Base-by-base conservation (phyloP, 2,888 invertebrate species). In the Caenorhabditis sp. region DNA sequence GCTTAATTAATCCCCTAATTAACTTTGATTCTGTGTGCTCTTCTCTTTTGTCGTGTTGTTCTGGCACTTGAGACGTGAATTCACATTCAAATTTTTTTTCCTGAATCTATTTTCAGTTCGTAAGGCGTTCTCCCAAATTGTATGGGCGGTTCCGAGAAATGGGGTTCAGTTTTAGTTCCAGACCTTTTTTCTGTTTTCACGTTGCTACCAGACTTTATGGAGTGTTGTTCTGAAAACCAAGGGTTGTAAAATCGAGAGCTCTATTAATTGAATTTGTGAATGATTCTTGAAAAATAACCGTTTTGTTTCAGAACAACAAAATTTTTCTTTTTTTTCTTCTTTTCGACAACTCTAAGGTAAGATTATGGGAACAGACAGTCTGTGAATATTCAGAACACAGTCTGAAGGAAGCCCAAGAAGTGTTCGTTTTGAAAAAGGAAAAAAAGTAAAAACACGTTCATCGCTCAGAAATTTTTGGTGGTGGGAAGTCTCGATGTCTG, bases 1-100 rank as follows among this genome's bases (percentile, higher is more conserved):
- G 58, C 69, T 38, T 70, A 54, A 77, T 77, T 77, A 77, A 63
- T 54, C 54, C 61, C 22, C 63, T 69, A 77, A 77, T 77, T 77
- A 77, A 77, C 69, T 77, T 38, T 69, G 69, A 76, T 76, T 76
- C 59, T 66, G 28, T 64, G 74, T 63, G 63, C 63, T 44, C 28
- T 63, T 63, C 5, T 56, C 38, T 22, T 28, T 24, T 66, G 54
- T 44, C 22, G 24, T 64, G 59, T 76, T 76, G 76, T 76, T 76
- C 51, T 70, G 69, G 54, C 69, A 77, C 69, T 77, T 61, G 61
- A 69, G 44, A 26, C 54, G 54, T 54, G 38, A 56, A 26, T 56
- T 41, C 26, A 10, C 54, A 56, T 69, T 68, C 51, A 22, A 64
- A 64, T 22, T 51, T 56, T 26, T n/a, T 12, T 10, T n/a, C n/a